A percentile compares a stretch with the other conserved stretches of the same genome.
Conservation (phyloP, 2,113 vertebrate genomes). For the Pluvialis apricaria region DNA sequence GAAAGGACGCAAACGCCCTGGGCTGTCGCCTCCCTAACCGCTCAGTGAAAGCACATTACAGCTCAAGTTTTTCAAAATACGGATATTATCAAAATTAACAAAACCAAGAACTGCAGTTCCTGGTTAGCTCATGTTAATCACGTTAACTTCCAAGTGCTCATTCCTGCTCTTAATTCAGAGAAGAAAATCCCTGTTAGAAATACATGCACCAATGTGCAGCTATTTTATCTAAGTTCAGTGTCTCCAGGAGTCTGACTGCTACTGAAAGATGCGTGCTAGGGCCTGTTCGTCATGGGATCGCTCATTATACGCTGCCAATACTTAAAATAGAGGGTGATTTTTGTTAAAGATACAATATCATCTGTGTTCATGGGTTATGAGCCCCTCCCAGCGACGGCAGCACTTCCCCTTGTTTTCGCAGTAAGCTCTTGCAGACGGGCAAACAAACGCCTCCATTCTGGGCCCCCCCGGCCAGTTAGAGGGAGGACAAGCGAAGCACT, state of each 20-base stretch:
- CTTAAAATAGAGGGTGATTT: neutral
- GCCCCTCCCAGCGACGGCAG: neutral
- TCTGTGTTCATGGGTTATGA: neutral
- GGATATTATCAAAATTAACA: neutral
- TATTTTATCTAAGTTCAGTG: neutral
- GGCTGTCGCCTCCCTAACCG: neutral
- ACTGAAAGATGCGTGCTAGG: neutral
- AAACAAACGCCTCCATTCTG: neutral
- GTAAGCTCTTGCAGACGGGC: neutral
- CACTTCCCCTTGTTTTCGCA: neutral
- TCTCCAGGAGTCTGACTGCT: rapidly evolving
- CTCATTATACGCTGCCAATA: neutral
- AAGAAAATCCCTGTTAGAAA: neutral
- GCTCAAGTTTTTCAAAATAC: neutral
- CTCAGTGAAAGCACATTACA: neutral
- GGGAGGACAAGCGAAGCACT: neutral
- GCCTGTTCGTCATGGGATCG: neutral
- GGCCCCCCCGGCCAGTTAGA: rapidly evolving
- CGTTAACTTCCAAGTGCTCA: neutral
- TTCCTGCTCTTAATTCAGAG: neutral
- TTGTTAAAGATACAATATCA: neutral
- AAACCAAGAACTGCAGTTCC: neutral
- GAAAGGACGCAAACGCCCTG: neutral
- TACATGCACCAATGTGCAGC: neutral
- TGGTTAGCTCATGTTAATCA: neutral